These are phyloP conservation scores for Archaeoteleia sp. DNA, from an alignment of 2,888 invertebrate genomes.

Conservation along the genomic window DNA sequence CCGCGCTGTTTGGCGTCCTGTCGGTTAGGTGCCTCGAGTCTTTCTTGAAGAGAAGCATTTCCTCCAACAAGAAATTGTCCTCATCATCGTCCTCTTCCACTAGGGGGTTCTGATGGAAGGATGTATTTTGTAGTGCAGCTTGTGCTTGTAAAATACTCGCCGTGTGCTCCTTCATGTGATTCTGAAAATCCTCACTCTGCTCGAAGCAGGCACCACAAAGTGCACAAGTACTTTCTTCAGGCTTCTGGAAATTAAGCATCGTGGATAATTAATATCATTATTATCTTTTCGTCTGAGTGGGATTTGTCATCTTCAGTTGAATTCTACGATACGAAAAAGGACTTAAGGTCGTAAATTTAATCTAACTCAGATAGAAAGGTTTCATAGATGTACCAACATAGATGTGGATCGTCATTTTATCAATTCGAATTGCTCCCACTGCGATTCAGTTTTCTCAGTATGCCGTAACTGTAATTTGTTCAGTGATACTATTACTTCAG, in stretches of 20 bases:
- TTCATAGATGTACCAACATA: no score
- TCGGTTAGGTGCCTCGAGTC: constrained; percentile 31
- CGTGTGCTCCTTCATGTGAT: constrained; percentile 66
- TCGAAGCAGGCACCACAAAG: constrained; percentile 59
- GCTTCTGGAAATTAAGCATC: constrained; percentile 55
- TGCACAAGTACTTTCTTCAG: constrained; percentile 53
- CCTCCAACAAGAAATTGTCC: constrained; percentile 68
- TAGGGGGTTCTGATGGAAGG: constrained; percentile 15
- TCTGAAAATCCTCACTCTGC: constrained; percentile 55
- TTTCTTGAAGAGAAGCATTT: constrained; percentile 68
- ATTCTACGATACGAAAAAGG: no score
- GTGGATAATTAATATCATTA: no score
- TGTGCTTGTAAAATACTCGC: constrained; percentile 57
- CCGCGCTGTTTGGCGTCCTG: constrained; percentile 17
- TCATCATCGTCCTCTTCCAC: constrained; percentile 58
- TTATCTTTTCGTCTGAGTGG: no score
- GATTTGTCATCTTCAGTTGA: no score
- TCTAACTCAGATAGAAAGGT: no score
- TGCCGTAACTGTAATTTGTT: no score
- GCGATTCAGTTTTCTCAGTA: no score
- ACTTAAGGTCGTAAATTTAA: no score
- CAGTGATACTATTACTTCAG: no score
- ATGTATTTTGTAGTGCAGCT: constrained; percentile 42
- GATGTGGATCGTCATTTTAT: no score
- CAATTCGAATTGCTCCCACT: no score